Evolutionary conservation across 64 coral and sea anemone species (phyloP).

Genomic region (Cladopsammia gracilis): DNA sequence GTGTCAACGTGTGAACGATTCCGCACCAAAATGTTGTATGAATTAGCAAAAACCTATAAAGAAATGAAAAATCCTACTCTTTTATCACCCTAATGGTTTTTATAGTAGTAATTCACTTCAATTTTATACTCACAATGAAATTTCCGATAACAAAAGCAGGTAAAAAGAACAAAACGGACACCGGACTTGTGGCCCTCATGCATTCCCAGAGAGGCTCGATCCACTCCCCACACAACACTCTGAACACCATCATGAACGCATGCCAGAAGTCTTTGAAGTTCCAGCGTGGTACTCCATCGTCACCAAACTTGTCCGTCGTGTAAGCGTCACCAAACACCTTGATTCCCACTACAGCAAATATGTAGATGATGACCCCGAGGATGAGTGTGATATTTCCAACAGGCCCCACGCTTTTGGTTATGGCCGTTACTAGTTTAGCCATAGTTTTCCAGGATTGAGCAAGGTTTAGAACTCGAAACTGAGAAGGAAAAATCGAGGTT

Average conservation of each 20-base stretch:
- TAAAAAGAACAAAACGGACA: slow-evolving; percentile 82
- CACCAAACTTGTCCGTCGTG: slow-evolving; percentile 74
- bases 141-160: slow-evolving; percentile 89
- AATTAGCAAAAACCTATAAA: too few species aligned
- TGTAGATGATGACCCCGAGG: slow-evolving; percentile 87
- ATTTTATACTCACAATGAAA: slow-evolving; percentile 84
- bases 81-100: too few species aligned
- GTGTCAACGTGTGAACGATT: too few species aligned
- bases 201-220: slow-evolving; percentile 94
- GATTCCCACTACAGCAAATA: slow-evolving; percentile 94
- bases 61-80: too few species aligned
- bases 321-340: slow-evolving; percentile 84
- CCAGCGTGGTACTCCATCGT: slow-evolving; percentile 82
- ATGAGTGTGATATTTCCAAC: slow-evolving; percentile 94
- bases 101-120: too few species aligned
- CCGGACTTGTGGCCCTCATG: slow-evolving; percentile 79
- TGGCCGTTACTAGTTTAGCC: slow-evolving; percentile 85
- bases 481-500: neutral
- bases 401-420: slow-evolving; percentile 87
- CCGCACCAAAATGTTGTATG: too few species aligned
- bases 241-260: slow-evolving; percentile 97
- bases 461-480: slow-evolving; percentile 90
- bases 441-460: slow-evolving; percentile 97
- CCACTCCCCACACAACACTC: slow-evolving; percentile 96
- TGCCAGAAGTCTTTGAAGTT: slow-evolving; percentile 96